A percentile compares a stretch with the other conserved stretches of the same genome.
These are phyloP conservation scores for Anser cygnoides DNA, from an alignment of 2,113 vertebrate genomes.

Conservation along the genomic window DNA sequence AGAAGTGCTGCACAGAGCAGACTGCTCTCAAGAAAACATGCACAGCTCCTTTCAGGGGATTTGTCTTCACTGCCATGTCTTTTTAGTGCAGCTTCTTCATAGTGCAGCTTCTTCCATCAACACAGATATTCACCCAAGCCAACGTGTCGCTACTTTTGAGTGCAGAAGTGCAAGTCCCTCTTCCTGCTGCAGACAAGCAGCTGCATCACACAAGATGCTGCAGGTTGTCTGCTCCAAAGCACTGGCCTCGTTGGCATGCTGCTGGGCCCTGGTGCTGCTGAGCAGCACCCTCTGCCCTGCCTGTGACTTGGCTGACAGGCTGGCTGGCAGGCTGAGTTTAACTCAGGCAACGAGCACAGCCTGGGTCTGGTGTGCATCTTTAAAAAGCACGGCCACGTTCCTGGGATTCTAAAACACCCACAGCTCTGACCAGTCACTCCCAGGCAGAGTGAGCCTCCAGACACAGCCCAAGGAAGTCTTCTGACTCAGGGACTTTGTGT, in stretches of 20 bases:
- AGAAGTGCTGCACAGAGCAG: neutral
- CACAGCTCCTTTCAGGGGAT: neutral
- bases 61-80: neutral
- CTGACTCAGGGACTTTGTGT: rapidly evolving
- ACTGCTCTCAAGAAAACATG: neutral
- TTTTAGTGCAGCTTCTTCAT: neutral
- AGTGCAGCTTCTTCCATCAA: neutral
- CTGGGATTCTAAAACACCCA: neutral
- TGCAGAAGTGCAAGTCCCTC: neutral
- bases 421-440: neutral
- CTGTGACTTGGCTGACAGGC: neutral
- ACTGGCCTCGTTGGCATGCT: neutral
- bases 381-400: neutral
- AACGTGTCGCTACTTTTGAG: neutral
- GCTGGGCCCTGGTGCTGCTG: neutral
- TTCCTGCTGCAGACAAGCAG: neutral
- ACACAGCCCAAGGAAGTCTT: neutral
- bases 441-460: neutral
- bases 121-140: neutral
- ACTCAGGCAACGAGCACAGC: neutral
- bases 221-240: neutral
- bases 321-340: neutral
- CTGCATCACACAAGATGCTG: neutral
- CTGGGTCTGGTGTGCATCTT: rapidly evolving
- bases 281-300: neutral